Base-by-base conservation (phyloP, 2,797 vertebrate genomes). In the Brachyalestes nurse region DNA sequence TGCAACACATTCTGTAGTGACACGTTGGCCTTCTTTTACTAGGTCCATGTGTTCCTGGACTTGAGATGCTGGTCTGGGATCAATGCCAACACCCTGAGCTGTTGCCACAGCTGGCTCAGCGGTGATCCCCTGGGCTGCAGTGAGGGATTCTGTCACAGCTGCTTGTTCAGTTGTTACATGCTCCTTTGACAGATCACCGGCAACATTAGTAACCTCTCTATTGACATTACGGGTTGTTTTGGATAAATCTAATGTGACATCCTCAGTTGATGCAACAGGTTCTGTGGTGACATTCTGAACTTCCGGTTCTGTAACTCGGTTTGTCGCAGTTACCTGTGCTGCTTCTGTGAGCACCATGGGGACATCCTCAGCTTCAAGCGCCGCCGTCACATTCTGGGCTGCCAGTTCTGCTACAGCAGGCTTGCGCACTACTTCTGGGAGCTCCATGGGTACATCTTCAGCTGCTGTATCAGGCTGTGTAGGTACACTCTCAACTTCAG, bases 1-100 rank as follows among this genome's bases (percentile, higher is more conserved):
- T 61, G 65, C 66, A 71, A 7, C 40, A 9, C 55, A 10, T 42
- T 69, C 70, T 51, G 62, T 3, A 9, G 23, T 12, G 61, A 53
- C 65, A 55, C 38, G 21, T 13, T 25, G 49, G 55, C 25, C 16
- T 49, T 58, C 45, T 64, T 74, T 74, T 40, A 70, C 65, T 38
- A 9, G 80, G 67, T 72, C 65, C 62, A 55, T 49, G 38, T 55
- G 13, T 14, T 67, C 45, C n/a, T 25, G 42, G 34, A 77, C 51
- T 64, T 82, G 70, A 2, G 0, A 13, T 10, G 21, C 5, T 14
- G 9, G 8, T 45, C 10, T 25, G 34, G 25, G 13, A 40, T 45
- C 55, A 72, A 25, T 65, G 45, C 49, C n/a, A 34, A n/a, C n/a
- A 45, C 2, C n/a, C 38, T 45, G 69, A 47, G 19, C 25, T 21